These are phyloP conservation scores for Zosterops lateralis DNA, from an alignment of 2,113 vertebrate species.

Conservation along the genomic window DNA sequence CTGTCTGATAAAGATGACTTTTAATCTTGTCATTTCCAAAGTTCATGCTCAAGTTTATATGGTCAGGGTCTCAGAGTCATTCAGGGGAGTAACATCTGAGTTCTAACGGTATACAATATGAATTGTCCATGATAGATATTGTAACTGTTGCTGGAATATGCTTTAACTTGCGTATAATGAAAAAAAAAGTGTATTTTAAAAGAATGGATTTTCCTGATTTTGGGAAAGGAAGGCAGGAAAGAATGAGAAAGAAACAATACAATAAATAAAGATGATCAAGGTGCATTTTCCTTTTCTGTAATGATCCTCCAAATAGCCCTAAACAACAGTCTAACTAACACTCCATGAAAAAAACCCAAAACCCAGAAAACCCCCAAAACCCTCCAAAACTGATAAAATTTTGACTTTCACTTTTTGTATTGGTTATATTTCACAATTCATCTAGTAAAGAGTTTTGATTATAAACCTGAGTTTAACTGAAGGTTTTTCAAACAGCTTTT, in stretches of 20 bases:
- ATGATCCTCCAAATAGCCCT: not conserved
- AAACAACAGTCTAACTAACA: not conserved
- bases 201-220: not conserved
- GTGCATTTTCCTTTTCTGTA: not conserved
- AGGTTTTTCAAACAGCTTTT: not conserved
- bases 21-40: not conserved
- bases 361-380: not conserved
- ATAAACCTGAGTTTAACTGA: not conserved
- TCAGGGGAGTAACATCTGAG: not conserved
- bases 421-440: not conserved
- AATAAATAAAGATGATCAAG: not conserved
- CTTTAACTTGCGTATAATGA: not conserved
- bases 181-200: not conserved
- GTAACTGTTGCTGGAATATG: not conserved
- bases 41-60: not conserved
- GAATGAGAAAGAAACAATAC: not conserved
- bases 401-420: not conserved
- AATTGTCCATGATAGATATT: not conserved
- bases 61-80: not conserved
- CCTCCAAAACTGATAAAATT: not conserved
- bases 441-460: not conserved
- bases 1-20: not conserved
- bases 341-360: not conserved
- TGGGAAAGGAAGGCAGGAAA: not conserved
- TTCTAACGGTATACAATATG: not conserved